Evolutionary conservation across 64 coral and sea anemone genomes (phyloP).

Genomic region (Acropora yongei): DNA sequence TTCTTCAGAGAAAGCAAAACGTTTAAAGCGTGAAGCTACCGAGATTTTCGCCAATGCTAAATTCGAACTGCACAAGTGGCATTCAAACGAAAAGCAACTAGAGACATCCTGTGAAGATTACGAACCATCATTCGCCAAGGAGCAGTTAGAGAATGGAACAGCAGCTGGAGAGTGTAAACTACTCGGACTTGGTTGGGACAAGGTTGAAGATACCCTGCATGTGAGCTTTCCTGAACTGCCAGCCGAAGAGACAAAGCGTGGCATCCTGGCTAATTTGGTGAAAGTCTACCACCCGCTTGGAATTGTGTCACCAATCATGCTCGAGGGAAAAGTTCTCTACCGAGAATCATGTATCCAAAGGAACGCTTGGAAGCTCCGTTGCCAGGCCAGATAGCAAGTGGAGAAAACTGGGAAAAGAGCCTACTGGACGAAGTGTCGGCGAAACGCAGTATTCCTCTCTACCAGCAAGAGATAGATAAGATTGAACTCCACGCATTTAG

Average conservation of each 20-base stretch:
- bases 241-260: slow-evolving; percentile 24
- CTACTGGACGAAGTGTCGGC: slow-evolving; percentile 19
- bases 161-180: slow-evolving; percentile 42
- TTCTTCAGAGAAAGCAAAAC: slow-evolving; percentile 28
- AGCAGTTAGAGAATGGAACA: slow-evolving; percentile 11
- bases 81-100: slow-evolving; percentile 12
- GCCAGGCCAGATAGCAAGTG: slow-evolving; percentile 21
- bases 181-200: slow-evolving; percentile 48
- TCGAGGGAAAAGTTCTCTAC: slow-evolving; percentile 48
- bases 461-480: slow-evolving; percentile 41
- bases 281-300: slow-evolving; percentile 24
- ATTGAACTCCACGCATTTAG: slow-evolving; percentile 74
- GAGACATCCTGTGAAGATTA: slow-evolving; percentile 45
- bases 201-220: slow-evolving; percentile 32
- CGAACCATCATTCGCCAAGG: slow-evolving; percentile 29
- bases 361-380: slow-evolving; percentile 51
- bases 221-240: slow-evolving; percentile 33
- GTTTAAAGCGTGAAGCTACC: slow-evolving; percentile 35
- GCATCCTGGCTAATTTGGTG: neutral
- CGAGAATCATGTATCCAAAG: slow-evolving; percentile 49
- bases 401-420: slow-evolving; percentile 43
- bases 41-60: slow-evolving; percentile 31
- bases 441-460: slow-evolving; percentile 25
- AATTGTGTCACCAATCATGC: slow-evolving; percentile 38
- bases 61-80: slow-evolving; percentile 26